Conservation (phyloP, 2,888 invertebrate genomes). For the Agelastica alni region DNA sequence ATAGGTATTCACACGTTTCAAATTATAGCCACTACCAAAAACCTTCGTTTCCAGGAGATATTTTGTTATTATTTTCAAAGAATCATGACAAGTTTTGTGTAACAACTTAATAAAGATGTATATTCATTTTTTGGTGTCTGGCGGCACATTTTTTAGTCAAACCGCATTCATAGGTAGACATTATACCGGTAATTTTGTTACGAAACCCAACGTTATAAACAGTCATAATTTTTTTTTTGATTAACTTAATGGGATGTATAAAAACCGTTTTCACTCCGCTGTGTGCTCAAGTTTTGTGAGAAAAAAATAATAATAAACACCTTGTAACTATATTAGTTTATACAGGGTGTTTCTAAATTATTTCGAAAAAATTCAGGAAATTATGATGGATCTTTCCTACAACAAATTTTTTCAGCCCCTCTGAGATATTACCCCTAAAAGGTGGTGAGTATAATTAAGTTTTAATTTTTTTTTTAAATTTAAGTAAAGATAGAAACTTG, state of each 20-base stretch:
- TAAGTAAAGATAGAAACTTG: too few relatives aligned
- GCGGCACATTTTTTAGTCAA: constrained; percentile 7
- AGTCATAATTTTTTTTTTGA: constrained; percentile 8
- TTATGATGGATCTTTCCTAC: too few relatives aligned
- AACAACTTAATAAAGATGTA: constrained; percentile 10
- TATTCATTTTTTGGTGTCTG: neutral
- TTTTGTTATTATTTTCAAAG: neutral
- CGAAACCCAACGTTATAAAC: constrained; percentile 1
- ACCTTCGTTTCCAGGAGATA: neutral
- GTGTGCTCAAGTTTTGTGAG: neutral
- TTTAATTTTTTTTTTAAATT: too few relatives aligned
- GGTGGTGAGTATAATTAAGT: too few relatives aligned
- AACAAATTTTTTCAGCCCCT: too few relatives aligned
- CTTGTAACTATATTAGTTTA: too few relatives aligned
- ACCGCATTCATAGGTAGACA: constrained; percentile 8
- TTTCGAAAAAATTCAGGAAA: too few relatives aligned
- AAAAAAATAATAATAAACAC: neutral
- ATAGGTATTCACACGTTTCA: too few relatives aligned
- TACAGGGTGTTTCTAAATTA: too few relatives aligned
- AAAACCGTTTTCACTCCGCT: neutral
- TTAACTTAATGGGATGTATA: neutral
- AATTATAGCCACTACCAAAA: neutral
- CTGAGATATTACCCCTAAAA: too few relatives aligned
- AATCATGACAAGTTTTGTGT: constrained; percentile 6
- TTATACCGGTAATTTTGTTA: constrained; percentile 7